Evolutionary conservation across 1,140 invertebrate genomes (phyloP).

Genomic region (Bradysia coprophila): DNA sequence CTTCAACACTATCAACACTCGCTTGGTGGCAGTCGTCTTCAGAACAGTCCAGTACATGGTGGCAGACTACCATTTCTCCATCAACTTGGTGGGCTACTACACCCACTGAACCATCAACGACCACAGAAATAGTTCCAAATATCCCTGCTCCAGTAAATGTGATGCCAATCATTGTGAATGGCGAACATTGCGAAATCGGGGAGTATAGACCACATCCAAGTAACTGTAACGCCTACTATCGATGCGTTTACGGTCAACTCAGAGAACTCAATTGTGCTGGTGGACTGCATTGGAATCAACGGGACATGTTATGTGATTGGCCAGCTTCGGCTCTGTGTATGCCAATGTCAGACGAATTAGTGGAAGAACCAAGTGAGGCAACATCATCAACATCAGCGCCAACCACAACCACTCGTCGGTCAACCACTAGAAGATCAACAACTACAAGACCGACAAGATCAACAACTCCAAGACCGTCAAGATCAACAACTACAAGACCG

Average conservation of each 20-base stretch:
- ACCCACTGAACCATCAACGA: constrained; percentile 18
- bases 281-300: constrained; percentile 53
- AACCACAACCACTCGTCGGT: not conserved
- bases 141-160: constrained; percentile 24
- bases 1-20: constrained; percentile 8
- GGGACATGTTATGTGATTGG: constrained; percentile 57
- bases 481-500: constrained; percentile 1
- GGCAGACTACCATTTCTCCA: constrained; percentile 9
- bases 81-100: constrained; percentile 10
- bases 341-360: not conserved
- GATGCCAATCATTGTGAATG: constrained; percentile 18
- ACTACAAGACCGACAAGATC: constrained; percentile 1
- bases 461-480: constrained; percentile 1
- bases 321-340: constrained; percentile 41
- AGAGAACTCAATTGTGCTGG: constrained; percentile 33
- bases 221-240: constrained; percentile 21
- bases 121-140: constrained; percentile 16
- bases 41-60: constrained; percentile 9
- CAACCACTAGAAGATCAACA: constrained; percentile 1
- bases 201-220: constrained; percentile 27
- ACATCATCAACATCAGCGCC: not conserved
- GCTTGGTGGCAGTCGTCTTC: constrained; percentile 22
- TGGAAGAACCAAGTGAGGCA: not conserved
- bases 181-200: constrained; percentile 23
- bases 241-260: constrained; percentile 15